phyloP scores from a whole-genome alignment of 2,113 vertebrate species.

The Microcebus lehilahytsara region DNA sequence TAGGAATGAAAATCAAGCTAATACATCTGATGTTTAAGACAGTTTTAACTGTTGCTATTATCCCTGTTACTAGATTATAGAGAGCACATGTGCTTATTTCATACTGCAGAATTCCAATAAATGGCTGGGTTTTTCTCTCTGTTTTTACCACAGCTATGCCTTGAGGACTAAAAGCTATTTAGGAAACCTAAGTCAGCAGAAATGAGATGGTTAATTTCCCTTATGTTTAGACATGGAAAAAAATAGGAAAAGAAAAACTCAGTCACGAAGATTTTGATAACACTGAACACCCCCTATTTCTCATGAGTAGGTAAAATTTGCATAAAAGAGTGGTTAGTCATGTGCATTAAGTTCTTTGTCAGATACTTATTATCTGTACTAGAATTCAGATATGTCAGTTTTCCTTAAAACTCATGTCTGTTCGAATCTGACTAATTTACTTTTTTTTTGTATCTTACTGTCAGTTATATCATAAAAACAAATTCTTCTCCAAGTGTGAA shows the following conservation, averaged over 20 bases:
- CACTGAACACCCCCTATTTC: not conserved
- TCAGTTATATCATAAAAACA: conserved; percentile 26
- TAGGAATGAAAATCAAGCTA: conserved; percentile 62
- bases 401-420: not conserved
- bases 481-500: conserved; percentile 7
- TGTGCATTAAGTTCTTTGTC: not conserved
- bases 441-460: not conserved
- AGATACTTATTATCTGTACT: not conserved
- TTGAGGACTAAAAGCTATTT: conserved; percentile 34
- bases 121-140: conserved; percentile 73
- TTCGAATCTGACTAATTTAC: not conserved
- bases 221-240: conserved; percentile 11
- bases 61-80: conserved; percentile 59
- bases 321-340: not conserved
- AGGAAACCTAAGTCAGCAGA: conserved; percentile 35
- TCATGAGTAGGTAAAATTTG: not conserved
- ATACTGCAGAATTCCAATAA: conserved; percentile 36
- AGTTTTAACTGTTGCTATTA: not conserved
- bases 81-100: conserved; percentile 48
- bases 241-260: not conserved
- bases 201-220: conserved; percentile 18
- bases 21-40: conserved; percentile 81
- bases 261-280: not conserved
- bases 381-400: conserved; percentile 48
- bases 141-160: conserved; percentile 56